Evolutionary conservation across 1,140 invertebrate genomes (phyloP).

Genomic region (Mizuhopecten yessoensis): DNA sequence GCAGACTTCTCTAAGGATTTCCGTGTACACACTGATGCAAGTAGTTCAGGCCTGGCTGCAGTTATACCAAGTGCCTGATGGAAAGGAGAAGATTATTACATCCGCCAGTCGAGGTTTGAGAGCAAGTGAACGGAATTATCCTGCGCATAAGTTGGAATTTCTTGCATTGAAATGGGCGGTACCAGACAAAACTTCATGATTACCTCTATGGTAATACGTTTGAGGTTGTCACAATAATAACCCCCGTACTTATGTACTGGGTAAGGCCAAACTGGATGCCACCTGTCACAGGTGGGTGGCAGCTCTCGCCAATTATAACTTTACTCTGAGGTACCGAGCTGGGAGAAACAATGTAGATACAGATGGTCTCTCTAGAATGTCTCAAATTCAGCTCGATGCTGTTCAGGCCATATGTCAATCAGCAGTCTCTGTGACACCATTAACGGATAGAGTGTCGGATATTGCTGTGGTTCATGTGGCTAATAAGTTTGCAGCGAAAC

Average conservation of each 20-base stretch:
- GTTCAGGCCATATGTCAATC: slow-evolving; percentile 45
- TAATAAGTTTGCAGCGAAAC: background rate
- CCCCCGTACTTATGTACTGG: slow-evolving; percentile 53
- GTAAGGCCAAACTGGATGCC: slow-evolving; percentile 56
- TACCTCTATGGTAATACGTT: slow-evolving; percentile 56
- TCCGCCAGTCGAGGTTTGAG: background rate
- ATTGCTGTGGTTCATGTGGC: background rate
- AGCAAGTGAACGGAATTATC: background rate
- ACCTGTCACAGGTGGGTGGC: slow-evolving; percentile 54
- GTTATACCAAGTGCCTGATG: background rate
- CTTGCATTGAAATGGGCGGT: slow-evolving; percentile 57
- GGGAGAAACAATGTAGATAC: slow-evolving; percentile 50
- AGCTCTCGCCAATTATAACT: slow-evolving; percentile 55
- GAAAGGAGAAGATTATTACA: background rate
- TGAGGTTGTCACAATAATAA: slow-evolving; percentile 54
- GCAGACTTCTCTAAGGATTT: slow-evolving; percentile 9
- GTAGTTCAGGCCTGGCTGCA: background rate
- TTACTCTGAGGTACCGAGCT: slow-evolving; percentile 52
- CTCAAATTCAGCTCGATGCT: slow-evolving; percentile 15
- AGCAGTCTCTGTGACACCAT: background rate
- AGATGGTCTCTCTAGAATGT: slow-evolving; percentile 55
- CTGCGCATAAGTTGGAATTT: slow-evolving; percentile 45
- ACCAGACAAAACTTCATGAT: slow-evolving; percentile 55
- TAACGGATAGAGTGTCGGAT: background rate
- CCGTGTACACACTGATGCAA: background rate